phyloP scores from a whole-genome alignment of 2,113 vertebrate genomes.

The Cettia cetti region DNA sequence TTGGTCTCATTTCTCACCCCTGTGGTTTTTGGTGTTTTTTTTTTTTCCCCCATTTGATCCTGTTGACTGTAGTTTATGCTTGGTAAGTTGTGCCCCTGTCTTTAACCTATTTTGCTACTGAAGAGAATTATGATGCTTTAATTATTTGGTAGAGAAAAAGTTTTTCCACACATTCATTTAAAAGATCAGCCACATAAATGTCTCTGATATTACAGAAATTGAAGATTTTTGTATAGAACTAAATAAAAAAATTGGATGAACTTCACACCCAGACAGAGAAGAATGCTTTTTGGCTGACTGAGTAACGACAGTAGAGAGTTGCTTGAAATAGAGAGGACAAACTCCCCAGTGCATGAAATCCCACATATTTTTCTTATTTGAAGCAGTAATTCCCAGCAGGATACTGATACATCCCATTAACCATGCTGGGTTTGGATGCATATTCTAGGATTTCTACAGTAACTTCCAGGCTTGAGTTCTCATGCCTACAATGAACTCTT shows the following conservation, averaged over 20 bases:
- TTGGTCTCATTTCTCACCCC: neutral
- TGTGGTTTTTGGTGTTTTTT: neutral
- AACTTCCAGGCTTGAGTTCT: constrained; percentile 17
- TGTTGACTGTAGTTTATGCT: neutral
- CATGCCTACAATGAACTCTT: constrained; percentile 2
- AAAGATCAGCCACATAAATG: neutral
- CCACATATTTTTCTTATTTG: constrained; percentile 39
- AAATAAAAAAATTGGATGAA: constrained; percentile 15
- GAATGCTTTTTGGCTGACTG: constrained; percentile 22
- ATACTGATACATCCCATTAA: constrained; percentile 4
- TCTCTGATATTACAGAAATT: neutral
- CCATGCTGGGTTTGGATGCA: neutral
- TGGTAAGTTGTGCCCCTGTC: neutral
- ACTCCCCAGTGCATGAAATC: constrained; percentile 11
- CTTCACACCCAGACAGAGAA: neutral
- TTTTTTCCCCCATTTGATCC: neutral
- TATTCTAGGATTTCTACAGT: constrained; percentile 8
- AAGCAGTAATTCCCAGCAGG: neutral
- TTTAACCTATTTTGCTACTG: neutral
- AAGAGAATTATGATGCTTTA: neutral
- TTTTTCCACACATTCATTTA: neutral
- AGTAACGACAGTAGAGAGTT: constrained; percentile 19
- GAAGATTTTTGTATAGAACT: neutral
- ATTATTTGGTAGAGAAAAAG: neutral
- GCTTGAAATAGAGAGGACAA: constrained; percentile 60